phyloP scores from a whole-genome alignment of 2,113 vertebrate genomes.

The Catharus minimus region DNA sequence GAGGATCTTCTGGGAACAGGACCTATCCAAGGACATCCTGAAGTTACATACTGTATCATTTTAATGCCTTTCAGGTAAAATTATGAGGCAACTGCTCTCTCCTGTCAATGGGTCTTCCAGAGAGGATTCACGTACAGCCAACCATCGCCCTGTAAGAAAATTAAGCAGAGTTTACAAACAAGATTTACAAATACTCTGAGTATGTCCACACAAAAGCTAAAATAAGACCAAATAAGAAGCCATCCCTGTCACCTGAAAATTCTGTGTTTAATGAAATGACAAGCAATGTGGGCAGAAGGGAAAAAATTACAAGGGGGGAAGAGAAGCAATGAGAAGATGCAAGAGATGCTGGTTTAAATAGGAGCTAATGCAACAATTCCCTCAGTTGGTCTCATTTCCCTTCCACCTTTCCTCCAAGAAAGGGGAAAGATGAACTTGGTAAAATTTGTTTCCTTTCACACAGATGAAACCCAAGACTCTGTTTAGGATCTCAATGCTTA shows the following conservation, averaged over 20 bases:
- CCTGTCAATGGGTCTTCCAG: slow-evolving; percentile 86
- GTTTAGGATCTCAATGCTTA: not conserved
- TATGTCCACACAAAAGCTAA: not conserved
- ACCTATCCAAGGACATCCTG: slow-evolving; percentile 40
- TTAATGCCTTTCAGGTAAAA: slow-evolving; percentile 71
- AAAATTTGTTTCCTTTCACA: not conserved
- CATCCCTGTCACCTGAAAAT: not conserved
- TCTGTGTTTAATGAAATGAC: not conserved
- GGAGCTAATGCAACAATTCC: not conserved
- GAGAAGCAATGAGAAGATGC: not conserved
- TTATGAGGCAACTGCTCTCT: slow-evolving; percentile 12
- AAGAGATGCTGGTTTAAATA: not conserved
- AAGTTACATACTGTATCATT: slow-evolving; percentile 54
- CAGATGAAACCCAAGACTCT: not conserved
- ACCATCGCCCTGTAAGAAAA: slow-evolving; percentile 83
- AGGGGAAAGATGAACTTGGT: not conserved
- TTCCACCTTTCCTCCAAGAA: not conserved
- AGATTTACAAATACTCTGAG: not conserved
- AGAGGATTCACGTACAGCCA: slow-evolving; percentile 89
- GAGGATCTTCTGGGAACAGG: not conserved
- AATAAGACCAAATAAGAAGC: not conserved
- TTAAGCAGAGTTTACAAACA: not conserved
- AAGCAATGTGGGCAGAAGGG: not conserved
- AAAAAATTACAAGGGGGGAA: not conserved
- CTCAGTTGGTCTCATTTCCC: not conserved